Evolutionary conservation across 2,113 vertebrate species (phyloP).

Genomic region (Notarius lentiginosus): DNA sequence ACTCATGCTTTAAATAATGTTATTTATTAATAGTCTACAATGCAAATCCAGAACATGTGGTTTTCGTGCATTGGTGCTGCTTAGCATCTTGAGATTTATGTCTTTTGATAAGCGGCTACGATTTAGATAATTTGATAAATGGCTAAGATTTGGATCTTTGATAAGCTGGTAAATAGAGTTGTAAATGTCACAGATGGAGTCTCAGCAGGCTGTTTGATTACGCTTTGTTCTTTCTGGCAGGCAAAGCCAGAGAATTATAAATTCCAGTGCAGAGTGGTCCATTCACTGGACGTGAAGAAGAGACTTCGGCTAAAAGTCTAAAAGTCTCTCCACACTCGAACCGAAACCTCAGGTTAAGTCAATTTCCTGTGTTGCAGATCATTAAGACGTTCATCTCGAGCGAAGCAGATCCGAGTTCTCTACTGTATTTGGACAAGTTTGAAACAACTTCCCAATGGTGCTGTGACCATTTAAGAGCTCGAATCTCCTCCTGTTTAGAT

Average conservation of each 20-base stretch:
- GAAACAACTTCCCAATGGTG: not conserved
- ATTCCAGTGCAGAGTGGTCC: not conserved
- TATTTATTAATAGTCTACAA: not conserved
- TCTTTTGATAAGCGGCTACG: not conserved
- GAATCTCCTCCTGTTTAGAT: slow-evolving; percentile 20
- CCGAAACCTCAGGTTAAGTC: not conserved
- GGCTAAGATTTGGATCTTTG: not conserved
- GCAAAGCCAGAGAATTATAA: not conserved
- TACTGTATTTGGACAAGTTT: not conserved
- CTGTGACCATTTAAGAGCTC: not conserved
- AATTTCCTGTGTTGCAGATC: not conserved
- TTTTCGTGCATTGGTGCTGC: not conserved
- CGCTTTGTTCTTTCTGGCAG: not conserved
- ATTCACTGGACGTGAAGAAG: not conserved
- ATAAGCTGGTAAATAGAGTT: not conserved
- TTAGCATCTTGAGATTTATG: not conserved
- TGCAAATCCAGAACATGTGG: not conserved
- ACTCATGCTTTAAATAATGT: not conserved
- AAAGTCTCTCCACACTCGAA: not conserved
- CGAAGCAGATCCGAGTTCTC: not conserved
- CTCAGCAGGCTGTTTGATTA: not conserved
- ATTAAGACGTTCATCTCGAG: not conserved
- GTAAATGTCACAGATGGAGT: not conserved
- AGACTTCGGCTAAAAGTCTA: not conserved
- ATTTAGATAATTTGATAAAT: not conserved